These are phyloP conservation scores for Hemibagrus wyckioides DNA, from an alignment of 2,113 vertebrate genomes.

Conservation along the genomic window DNA sequence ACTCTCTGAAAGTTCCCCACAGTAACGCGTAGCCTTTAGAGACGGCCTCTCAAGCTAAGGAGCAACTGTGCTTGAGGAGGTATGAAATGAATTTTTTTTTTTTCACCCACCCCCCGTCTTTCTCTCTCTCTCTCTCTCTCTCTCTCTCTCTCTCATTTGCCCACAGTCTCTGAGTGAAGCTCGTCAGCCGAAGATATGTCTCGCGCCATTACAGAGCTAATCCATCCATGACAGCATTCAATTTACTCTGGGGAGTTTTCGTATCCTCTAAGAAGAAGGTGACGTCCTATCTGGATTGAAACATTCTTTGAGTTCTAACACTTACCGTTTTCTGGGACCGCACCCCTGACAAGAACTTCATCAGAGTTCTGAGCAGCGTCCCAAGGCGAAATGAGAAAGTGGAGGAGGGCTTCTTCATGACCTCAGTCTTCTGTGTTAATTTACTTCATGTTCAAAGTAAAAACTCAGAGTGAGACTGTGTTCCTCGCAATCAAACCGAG, in stretches of 20 bases:
- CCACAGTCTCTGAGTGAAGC: slow-evolving; percentile 85
- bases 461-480: not conserved
- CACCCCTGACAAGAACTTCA: slow-evolving; percentile 78
- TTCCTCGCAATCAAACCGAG: not conserved
- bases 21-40: slow-evolving; percentile 45
- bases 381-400: slow-evolving; percentile 58
- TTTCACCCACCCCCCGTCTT: slow-evolving; percentile 46
- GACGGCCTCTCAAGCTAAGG: slow-evolving; percentile 41
- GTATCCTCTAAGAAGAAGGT: slow-evolving; percentile 74
- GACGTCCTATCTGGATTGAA: slow-evolving; percentile 85
- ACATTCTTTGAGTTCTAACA: slow-evolving; percentile 78
- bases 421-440: slow-evolving; percentile 29
- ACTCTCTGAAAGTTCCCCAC: slow-evolving; percentile 35
- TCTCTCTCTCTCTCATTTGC: slow-evolving; percentile 85
- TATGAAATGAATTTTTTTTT: slow-evolving; percentile 99
- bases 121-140: slow-evolving; percentile 63
- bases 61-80: slow-evolving; percentile 90
- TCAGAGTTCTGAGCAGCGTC: slow-evolving; percentile 50
- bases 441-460: slow-evolving; percentile 10
- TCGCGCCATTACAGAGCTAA: slow-evolving; percentile 97
- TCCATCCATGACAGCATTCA: slow-evolving; percentile 99
- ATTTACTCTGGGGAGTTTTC: slow-evolving; percentile 92
- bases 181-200: slow-evolving; percentile 92
- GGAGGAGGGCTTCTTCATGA: not conserved
- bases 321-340: slow-evolving; percentile 68